A percentile compares a stretch with the other conserved stretches of the same genome.
phyloP scores from a whole-genome alignment of 1,140 invertebrate species.

The Meteorus sp. region DNA sequence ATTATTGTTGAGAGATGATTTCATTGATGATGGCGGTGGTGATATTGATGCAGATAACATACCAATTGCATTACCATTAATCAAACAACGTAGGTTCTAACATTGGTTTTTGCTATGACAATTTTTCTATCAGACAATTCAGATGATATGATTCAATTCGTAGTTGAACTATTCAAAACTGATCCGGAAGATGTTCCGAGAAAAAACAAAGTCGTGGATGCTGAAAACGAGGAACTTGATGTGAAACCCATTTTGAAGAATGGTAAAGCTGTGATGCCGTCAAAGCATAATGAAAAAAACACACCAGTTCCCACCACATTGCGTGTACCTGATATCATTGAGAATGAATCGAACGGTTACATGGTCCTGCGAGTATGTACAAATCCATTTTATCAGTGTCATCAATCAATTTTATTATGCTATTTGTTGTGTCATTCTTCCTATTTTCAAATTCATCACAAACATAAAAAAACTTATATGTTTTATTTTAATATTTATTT shows the following conservation, averaged over 20 bases:
- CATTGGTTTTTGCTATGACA: neutral
- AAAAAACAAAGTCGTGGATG: neutral
- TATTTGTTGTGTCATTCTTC: no score
- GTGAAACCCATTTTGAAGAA: constrained; percentile 45
- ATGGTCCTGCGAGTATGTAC: constrained; percentile 46
- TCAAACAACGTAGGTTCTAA: constrained; percentile 34
- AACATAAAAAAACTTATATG: constrained; percentile 2
- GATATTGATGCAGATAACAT: constrained; percentile 36
- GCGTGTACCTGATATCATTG: constrained; percentile 40
- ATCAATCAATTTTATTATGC: no score
- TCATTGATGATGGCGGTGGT: constrained; percentile 44
- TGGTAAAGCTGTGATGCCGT: constrained; percentile 34
- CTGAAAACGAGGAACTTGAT: constrained; percentile 27
- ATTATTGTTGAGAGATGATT: constrained; percentile 46
- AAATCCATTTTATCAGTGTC: neutral
- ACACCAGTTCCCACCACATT: constrained; percentile 3
- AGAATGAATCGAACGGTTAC: constrained; percentile 42
- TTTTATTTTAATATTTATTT: constrained; percentile 18
- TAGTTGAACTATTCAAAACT: constrained; percentile 34
- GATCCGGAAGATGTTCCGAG: constrained; percentile 21
- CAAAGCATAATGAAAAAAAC: constrained; percentile 13
- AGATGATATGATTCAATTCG: constrained; percentile 14
- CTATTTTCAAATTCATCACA: no score
- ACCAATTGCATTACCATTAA: constrained; percentile 44
- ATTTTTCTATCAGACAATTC: constrained; percentile 13